phyloP scores from a whole-genome alignment of 2,113 vertebrate genomes.

The Burhinus oedicnemus region DNA sequence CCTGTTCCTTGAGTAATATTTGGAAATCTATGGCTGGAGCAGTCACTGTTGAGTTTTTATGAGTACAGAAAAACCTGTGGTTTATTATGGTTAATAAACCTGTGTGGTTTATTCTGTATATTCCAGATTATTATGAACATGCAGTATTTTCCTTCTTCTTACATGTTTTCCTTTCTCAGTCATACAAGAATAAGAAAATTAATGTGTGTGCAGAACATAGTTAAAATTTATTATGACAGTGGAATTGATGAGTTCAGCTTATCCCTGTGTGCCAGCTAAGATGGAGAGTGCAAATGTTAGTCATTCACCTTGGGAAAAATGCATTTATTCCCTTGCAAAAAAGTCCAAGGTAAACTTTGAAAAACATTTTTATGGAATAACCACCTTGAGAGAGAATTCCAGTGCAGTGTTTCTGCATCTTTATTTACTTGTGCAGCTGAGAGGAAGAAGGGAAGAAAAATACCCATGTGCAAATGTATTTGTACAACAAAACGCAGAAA shows the following conservation, averaged over 20 bases:
- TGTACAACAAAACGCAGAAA: background rate
- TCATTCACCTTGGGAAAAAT: background rate
- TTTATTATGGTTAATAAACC: constrained; percentile 2
- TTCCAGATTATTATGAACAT: background rate
- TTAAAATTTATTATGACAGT: constrained; percentile 6
- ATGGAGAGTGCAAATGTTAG: background rate
- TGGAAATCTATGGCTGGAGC: background rate
- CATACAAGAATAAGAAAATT: background rate
- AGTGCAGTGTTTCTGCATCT: background rate
- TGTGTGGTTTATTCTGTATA: background rate
- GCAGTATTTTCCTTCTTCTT: background rate
- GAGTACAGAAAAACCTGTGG: background rate
- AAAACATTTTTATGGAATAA: constrained; percentile 3
- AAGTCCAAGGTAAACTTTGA: background rate
- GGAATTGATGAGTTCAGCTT: background rate
- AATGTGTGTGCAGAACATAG: background rate
- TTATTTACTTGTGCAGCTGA: background rate
- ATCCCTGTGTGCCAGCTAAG: background rate
- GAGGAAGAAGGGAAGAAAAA: background rate
- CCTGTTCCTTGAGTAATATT: background rate
- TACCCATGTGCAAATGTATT: background rate
- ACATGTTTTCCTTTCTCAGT: background rate
- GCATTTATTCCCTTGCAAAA: background rate
- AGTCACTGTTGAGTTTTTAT: background rate
- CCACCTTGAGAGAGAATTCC: background rate